Base-by-base conservation (phyloP, 2,797 vertebrate genomes). In the Tauraco hartlaubi region DNA sequence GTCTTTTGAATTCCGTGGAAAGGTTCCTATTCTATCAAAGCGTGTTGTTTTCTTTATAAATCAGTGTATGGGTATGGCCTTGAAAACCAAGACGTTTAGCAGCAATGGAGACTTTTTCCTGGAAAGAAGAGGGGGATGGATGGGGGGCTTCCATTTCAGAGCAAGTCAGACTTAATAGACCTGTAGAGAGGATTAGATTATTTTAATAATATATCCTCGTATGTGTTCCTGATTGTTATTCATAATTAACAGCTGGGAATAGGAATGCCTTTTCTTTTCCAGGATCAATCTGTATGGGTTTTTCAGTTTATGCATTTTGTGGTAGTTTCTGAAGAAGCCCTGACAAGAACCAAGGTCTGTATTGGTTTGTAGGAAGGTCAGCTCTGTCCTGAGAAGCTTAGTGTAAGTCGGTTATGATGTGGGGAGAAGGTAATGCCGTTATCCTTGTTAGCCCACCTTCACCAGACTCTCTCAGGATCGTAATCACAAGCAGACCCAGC, bases 1-100 rank as follows among this genome's bases (percentile, higher is more conserved):
- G 59, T 37, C 77, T 94, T 97, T 93, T 91, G 85, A 94, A 78
- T 95, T 89, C 75, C 15, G 5, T 88, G 29, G 46, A 78, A 89
- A 79, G 56, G 74, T 90, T 96, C 37, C 90, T 79, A 61, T 64
- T 91, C 37, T 19, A 37, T 78, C 85, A 74, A 78, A 94, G 73
- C 4, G 3, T 64, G 41, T 58, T 90, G 44, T 88, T 90, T 86
- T 78, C 43, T 86, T 58, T 59, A 19, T 43, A 66, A 66, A 22
- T 54, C 1, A 5, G 5, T 12, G 12, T 44, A 44, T 41, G 59
- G 6, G 12, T 73, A 49, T 23, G 33, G 44, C 69, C 85, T 88
- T 91, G 75, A 78, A 94, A 90, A 78, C 35, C 23, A 39, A 49
- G 29, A 29, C 7, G 37, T 58, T 46, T 85, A 59, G 31, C 49